These are phyloP conservation scores for Ischnura elegans DNA, from an alignment of 2,888 invertebrate species.

Conservation along the genomic window DNA sequence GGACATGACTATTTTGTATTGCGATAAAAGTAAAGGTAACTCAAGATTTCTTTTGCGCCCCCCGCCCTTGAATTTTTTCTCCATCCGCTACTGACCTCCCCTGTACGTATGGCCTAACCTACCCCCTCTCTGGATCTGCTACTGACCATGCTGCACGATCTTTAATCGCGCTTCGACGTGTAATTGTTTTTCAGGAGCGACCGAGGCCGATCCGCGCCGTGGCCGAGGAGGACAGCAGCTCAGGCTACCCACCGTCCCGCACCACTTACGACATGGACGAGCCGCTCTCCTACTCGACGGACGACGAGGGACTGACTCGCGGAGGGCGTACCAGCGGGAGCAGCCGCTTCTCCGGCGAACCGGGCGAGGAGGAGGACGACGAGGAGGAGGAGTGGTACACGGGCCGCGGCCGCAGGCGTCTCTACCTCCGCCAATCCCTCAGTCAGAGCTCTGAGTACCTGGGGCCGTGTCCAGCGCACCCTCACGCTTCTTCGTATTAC, in stretches of 20 bases:
- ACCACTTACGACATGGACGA: constrained; percentile 75
- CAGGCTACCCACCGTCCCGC: constrained; percentile 74
- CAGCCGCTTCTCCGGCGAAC: constrained; percentile 49
- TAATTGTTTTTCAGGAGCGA: constrained; percentile 68
- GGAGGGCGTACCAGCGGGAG: not conserved
- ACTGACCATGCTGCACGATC: no score
- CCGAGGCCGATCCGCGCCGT: constrained; percentile 74
- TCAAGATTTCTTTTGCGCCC: no score
- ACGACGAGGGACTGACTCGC: not conserved
- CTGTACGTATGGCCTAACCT: no score
- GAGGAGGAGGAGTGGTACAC: constrained; percentile 62
- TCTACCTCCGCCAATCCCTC: constrained; percentile 55
- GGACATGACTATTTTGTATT: no score
- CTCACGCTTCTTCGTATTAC: constrained; percentile 73
- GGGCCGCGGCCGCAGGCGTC: constrained; percentile 42
- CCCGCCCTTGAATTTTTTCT: no score
- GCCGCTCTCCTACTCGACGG: constrained; percentile 33
- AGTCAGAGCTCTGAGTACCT: constrained; percentile 75
- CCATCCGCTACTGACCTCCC: no score
- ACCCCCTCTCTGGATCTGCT: no score
- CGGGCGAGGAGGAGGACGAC: constrained; percentile 59
- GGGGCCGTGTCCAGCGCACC: constrained; percentile 74
- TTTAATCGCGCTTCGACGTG: no score
- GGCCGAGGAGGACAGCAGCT: constrained; percentile 69
- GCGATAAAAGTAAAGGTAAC: no score